Percentiles rank a stretch among this genome's conserved stretches.
These are phyloP conservation scores for Ochotona princeps DNA, from an alignment of 2,113 vertebrate genomes.

Conservation along the genomic window DNA sequence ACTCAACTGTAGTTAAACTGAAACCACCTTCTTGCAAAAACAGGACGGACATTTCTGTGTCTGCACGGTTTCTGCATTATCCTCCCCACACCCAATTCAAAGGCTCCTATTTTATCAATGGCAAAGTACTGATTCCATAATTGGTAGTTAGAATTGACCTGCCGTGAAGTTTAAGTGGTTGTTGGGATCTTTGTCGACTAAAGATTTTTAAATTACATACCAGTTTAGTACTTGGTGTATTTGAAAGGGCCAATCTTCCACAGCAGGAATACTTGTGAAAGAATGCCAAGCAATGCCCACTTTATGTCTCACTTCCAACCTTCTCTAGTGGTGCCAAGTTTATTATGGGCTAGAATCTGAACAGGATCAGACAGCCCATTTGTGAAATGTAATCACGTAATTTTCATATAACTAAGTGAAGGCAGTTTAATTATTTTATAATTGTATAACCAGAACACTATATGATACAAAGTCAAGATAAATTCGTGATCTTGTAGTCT, in stretches of 20 bases:
- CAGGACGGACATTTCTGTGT: neutral
- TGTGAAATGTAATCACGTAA: constrained; percentile 64
- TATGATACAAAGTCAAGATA: neutral
- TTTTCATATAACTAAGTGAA: constrained; percentile 62
- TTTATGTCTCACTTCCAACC: constrained; percentile 54
- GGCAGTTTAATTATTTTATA: constrained; percentile 69
- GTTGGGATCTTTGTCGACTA: constrained; percentile 54
- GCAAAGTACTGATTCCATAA: constrained; percentile 60
- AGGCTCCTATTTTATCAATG: neutral
- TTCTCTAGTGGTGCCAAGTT: constrained; percentile 52
- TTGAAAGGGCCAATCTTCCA: constrained; percentile 66
- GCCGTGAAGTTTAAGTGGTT: constrained; percentile 48
- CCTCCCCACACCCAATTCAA: neutral
- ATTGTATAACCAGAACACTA: constrained; percentile 52
- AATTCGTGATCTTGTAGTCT: neutral
- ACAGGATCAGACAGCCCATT: constrained; percentile 36
- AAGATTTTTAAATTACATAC: constrained; percentile 70
- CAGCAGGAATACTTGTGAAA: constrained; percentile 66
- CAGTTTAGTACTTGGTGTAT: constrained; percentile 52
- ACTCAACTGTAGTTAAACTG: constrained; percentile 1
- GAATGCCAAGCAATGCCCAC: constrained; percentile 42
- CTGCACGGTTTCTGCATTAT: neutral
- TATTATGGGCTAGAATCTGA: constrained; percentile 53
- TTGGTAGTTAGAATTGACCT: constrained; percentile 56
- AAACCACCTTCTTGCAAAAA: neutral